Evolutionary conservation across 2,113 vertebrate species (phyloP).

Genomic region (Epinephelus moara): DNA sequence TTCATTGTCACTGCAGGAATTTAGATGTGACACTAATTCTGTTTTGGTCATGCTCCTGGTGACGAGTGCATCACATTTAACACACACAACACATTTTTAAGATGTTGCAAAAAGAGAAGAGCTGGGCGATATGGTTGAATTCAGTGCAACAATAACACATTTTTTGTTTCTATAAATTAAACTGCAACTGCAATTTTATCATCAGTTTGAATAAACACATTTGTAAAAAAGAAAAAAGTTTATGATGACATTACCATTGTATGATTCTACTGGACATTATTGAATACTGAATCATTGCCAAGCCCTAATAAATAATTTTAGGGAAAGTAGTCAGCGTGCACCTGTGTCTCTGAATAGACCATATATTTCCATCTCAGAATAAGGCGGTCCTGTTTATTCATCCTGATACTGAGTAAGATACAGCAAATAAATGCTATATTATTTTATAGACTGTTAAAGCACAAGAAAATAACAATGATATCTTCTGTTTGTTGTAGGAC

Average conservation of each 20-base stretch:
- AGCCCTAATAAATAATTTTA: background rate
- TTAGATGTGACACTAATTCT: slow-evolving; percentile 52
- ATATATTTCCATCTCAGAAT: background rate
- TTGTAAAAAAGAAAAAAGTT: too few species aligned
- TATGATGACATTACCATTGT: background rate
- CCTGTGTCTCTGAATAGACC: background rate
- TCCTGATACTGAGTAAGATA: background rate
- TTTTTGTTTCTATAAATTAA: background rate
- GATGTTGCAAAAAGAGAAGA: background rate
- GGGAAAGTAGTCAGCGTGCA: background rate
- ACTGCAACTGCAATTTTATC: background rate
- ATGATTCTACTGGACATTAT: background rate
- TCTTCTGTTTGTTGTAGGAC: slow-evolving; percentile 59
- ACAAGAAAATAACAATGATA: too few species aligned
- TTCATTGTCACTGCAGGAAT: slow-evolving; percentile 47
- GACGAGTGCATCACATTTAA: slow-evolving; percentile 6
- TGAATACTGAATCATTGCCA: background rate
- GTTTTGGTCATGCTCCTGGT: slow-evolving; percentile 21
- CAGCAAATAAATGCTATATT: background rate
- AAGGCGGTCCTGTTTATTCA: background rate
- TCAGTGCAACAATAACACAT: too few species aligned
- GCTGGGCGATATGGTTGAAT: background rate
- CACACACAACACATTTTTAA: background rate
- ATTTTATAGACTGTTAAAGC: background rate
- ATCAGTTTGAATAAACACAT: background rate